phyloP scores from a whole-genome alignment of 2,888 invertebrate genomes.

The Acrobasis repandana region DNA sequence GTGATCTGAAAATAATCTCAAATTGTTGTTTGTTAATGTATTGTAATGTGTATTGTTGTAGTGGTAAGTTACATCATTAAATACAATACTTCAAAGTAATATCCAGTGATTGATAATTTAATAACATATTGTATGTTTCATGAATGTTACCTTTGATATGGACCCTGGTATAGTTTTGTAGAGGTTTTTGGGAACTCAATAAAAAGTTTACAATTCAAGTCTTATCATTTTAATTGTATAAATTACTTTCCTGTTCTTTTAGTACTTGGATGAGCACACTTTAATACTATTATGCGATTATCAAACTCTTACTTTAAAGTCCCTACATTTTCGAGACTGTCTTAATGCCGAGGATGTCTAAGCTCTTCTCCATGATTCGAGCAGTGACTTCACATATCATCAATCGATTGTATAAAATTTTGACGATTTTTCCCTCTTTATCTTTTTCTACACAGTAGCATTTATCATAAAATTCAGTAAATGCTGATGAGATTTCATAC shows the following conservation, averaged over 20 bases:
- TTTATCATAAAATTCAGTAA: conserved; percentile 98
- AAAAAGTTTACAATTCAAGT: conserved; percentile 62
- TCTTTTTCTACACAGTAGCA: conserved; percentile 99
- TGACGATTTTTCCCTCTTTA: conserved; percentile 89
- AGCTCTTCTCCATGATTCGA: conserved; percentile 91
- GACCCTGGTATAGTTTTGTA: conserved; percentile 80
- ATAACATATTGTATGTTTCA: conserved; percentile 46
- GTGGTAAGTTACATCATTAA: conserved; percentile 34
- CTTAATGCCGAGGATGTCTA: conserved; percentile 94
- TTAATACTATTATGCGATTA: conserved; percentile 29
- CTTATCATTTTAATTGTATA: conserved; percentile 43
- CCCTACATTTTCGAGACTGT: conserved; percentile 95
- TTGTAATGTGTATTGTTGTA: conserved; percentile 40
- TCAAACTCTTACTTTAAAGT: conserved; percentile 15
- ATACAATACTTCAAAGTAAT: conserved; percentile 24
- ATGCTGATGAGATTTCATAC: conserved; percentile 95
- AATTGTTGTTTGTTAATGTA: conserved; percentile 38
- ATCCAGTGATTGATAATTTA: conserved; percentile 49
- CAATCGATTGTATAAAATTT: conserved; percentile 93
- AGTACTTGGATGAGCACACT: conserved; percentile 25
- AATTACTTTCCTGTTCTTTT: conserved; percentile 27
- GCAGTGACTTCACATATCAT: conserved; percentile 97
- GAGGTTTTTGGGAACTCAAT: conserved; percentile 77
- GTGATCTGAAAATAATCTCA: conserved; percentile 30
- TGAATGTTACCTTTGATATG: conserved; percentile 64